A percentile compares a stretch with the other conserved stretches of the same genome.
Evolutionary conservation across 2,797 vertebrate genomes (phyloP).

Genomic region (Sebastes trivittatus): DNA sequence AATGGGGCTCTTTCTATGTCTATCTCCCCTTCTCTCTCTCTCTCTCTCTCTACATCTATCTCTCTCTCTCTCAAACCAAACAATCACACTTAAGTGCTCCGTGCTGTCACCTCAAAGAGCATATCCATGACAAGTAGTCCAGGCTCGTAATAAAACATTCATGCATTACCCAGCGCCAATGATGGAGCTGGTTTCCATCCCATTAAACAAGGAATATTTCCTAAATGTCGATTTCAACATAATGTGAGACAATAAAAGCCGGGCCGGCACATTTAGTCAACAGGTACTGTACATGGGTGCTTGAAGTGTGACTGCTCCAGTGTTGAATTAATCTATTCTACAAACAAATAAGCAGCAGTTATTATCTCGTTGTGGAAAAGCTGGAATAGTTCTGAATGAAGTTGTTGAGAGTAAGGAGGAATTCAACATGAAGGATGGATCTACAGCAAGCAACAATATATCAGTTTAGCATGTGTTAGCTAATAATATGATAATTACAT

Average conservation of each 20-base stretch:
- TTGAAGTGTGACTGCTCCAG: not conserved
- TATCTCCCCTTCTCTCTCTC: not conserved
- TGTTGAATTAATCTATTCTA: not conserved
- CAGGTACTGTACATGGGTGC: not conserved
- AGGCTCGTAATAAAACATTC: slow-evolving; percentile 25
- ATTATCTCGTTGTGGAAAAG: not conserved
- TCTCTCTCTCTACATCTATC: not conserved
- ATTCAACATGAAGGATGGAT: not conserved
- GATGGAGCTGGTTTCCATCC: slow-evolving; percentile 26
- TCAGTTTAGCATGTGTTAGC: not conserved
- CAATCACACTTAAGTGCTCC: slow-evolving; percentile 57
- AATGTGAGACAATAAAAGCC: slow-evolving; percentile 14
- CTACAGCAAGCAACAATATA: not conserved
- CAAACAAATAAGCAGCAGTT: not conserved
- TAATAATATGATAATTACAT: not conserved
- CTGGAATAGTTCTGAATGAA: not conserved
- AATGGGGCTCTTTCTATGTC: slow-evolving; percentile 36
- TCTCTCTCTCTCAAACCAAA: slow-evolving; percentile 37
- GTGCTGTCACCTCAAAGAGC: slow-evolving; percentile 37
- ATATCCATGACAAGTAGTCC: slow-evolving; percentile 23
- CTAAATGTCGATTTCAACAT: not conserved
- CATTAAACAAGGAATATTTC: slow-evolving; percentile 37
- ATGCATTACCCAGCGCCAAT: slow-evolving; percentile 1
- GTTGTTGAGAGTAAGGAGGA: not conserved
- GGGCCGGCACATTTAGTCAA: not conserved